Evolutionary conservation across 2,113 vertebrate species (phyloP).

Genomic region (Cromileptes altivelis): DNA sequence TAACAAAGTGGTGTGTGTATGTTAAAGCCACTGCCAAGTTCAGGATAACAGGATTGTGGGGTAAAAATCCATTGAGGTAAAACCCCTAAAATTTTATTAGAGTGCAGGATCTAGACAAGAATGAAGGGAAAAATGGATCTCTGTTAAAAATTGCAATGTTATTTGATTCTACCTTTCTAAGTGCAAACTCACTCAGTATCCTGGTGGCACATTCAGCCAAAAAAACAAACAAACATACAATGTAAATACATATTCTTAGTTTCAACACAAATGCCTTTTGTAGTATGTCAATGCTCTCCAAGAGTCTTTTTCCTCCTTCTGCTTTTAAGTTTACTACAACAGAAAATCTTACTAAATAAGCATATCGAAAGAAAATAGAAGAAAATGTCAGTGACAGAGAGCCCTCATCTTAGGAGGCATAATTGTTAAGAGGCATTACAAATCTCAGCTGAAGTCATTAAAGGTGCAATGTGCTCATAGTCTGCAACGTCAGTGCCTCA

Average conservation of each 20-base stretch:
- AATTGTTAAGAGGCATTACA: background rate
- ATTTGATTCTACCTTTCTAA: background rate
- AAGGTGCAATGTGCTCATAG: background rate
- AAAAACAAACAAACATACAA: background rate
- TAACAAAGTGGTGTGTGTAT: constrained; percentile 11
- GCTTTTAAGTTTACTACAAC: background rate
- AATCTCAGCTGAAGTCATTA: background rate
- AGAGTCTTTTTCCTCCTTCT: background rate
- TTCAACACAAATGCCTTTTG: background rate
- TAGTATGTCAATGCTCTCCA: background rate
- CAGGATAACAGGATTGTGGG: background rate
- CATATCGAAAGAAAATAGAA: too few species aligned
- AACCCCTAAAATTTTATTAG: constrained; percentile 4
- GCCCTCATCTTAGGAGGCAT: background rate
- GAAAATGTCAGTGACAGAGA: background rate
- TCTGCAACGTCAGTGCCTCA: background rate
- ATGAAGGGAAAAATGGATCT: background rate
- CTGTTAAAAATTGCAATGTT: background rate
- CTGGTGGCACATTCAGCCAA: background rate
- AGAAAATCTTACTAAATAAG: background rate
- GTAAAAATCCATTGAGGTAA: background rate
- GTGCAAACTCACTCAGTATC: background rate
- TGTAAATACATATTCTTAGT: background rate
- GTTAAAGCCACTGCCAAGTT: constrained; percentile 2
- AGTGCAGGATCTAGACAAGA: background rate